These are phyloP conservation scores for Paguma larvata DNA, from an alignment of 2,797 vertebrate genomes.

Conservation along the genomic window DNA sequence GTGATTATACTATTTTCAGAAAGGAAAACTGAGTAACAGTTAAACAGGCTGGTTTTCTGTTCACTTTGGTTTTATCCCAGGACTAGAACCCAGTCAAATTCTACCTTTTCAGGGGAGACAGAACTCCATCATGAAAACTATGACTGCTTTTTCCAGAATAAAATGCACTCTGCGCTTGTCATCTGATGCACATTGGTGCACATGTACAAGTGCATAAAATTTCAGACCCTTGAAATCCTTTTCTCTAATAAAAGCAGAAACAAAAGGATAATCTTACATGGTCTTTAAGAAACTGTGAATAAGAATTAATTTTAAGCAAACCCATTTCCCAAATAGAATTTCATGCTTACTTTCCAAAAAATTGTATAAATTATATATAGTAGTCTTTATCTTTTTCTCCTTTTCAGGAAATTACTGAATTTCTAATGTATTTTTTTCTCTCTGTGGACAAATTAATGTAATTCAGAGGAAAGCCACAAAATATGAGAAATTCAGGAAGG, in stretches of 20 bases:
- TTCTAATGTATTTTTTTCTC: slow-evolving; percentile 48
- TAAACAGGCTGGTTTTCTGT: neutral
- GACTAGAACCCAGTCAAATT: neutral
- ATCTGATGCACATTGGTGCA: neutral
- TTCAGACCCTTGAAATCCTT: slow-evolving; percentile 9
- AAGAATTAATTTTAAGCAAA: slow-evolving; percentile 54
- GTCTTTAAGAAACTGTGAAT: slow-evolving; percentile 31
- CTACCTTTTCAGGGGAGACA: neutral
- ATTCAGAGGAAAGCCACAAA: neutral
- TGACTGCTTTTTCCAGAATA: neutral
- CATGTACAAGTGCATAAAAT: neutral
- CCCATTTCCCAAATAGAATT: slow-evolving; percentile 15
- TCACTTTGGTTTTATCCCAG: slow-evolving; percentile 19
- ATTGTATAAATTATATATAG: neutral
- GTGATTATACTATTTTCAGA: slow-evolving; percentile 23
- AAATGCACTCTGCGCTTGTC: neutral
- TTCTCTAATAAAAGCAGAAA: slow-evolving; percentile 37
- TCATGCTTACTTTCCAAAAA: slow-evolving; percentile 43
- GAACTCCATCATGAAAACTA: slow-evolving; percentile 16
- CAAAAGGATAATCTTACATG: neutral
- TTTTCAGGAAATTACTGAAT: slow-evolving; percentile 54
- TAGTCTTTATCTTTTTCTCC: neutral
- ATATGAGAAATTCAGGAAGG: neutral
- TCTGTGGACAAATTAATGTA: slow-evolving; percentile 28
- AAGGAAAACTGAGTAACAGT: neutral